A percentile compares a stretch with the other conserved stretches of the same genome.
Evolutionary conservation across 2,113 vertebrate species (phyloP).

Genomic region (Paradoxurus hermaphroditus): DNA sequence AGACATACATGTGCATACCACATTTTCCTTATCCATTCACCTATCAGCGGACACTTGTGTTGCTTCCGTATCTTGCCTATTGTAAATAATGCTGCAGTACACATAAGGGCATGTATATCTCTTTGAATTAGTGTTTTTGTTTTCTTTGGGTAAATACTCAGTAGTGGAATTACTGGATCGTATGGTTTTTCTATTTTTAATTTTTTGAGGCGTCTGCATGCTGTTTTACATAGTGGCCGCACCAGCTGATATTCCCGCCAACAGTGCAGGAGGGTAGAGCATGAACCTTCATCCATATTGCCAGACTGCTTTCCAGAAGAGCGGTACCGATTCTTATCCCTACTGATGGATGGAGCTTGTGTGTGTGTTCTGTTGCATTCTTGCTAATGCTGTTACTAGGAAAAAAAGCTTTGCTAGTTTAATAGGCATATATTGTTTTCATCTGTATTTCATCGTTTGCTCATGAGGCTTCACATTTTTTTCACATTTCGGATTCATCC

Average conservation of each 20-base stretch:
- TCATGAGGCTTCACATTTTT: not conserved
- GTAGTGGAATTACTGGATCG: not conserved
- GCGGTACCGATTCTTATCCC: not conserved
- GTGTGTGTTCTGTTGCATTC: not conserved
- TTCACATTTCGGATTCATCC: not conserved
- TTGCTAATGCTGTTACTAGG: not conserved
- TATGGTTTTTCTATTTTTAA: not conserved
- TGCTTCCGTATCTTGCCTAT: not conserved
- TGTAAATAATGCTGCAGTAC: not conserved
- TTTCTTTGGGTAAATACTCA: not conserved
- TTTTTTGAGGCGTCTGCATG: not conserved
- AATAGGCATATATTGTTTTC: constrained; percentile 17
- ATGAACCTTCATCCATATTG: not conserved
- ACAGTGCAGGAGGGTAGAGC: not conserved
- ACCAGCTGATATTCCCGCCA: not conserved
- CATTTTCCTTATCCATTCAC: not conserved
- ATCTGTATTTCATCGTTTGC: constrained; percentile 20
- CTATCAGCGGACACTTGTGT: not conserved
- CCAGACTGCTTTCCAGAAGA: not conserved
- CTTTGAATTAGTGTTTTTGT: not conserved
- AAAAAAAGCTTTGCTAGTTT: not conserved
- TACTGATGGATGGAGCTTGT: not conserved
- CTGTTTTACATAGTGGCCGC: not conserved
- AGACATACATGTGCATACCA: not conserved
- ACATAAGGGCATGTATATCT: not conserved